Base-by-base conservation (phyloP, 2,113 vertebrate genomes). In the Picathartes gymnocephalus region DNA sequence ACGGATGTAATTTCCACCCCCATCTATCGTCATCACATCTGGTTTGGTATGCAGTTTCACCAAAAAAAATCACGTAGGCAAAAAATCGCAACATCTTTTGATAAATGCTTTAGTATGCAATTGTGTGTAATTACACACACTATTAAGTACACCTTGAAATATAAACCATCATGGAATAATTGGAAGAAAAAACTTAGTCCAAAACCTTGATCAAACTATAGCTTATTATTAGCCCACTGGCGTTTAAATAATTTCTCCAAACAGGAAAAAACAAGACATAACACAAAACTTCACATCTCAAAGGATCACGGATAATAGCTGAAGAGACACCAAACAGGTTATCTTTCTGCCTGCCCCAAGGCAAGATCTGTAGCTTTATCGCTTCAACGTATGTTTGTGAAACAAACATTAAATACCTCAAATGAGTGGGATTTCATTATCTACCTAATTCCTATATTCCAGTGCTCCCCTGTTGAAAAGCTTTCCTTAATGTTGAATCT, bases 1-100 rank as follows among this genome's bases (percentile, higher is more conserved):
- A 93, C 47, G 22, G 93, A 96, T 93, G 92, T 83, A 95, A 96
- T 96, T 96, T 97, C 96, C 92, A 64, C 93, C 96, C 94, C 94
- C 95, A 92, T 31, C 65, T 94, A 86, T 81, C 92, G 48, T 96
- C 94, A 97, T 95, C 92, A 95, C 90, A 97, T 90, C 96, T 97
- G 96, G 92, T 70, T 95, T 71, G 30, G 42, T 83, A 86, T 64
- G 62, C 92, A 86, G 56, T n/a, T 90, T 66, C 73, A 87, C 42
- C 13, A n/a, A 90, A 69, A 78, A 91, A 77, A 90, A 74, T 17
- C 37, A 42, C 2, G 20, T 45, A 89, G 66, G 77, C 76, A 87
- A 61, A 61, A 89, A 92, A 87, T 57, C 54, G 74, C 30, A 91
- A 60, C 39, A 22, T n/a, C 61, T 88, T 93, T 82, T 86, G 39